phyloP scores from a whole-genome alignment of 2,113 vertebrate genomes.

The Neodontobutis hainanensis region DNA sequence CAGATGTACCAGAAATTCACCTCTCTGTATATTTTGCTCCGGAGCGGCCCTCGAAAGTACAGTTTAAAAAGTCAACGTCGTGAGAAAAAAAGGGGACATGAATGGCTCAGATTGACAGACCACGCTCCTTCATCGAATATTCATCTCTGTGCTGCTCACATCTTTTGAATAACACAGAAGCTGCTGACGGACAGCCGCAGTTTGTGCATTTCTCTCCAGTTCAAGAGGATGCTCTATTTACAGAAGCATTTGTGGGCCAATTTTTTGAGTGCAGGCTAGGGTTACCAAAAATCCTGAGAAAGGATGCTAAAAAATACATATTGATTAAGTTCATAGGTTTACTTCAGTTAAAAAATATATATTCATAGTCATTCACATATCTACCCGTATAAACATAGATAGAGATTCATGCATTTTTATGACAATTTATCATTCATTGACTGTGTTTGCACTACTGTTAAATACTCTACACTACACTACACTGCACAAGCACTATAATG shows the following conservation, averaged over 20 bases:
- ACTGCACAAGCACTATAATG: too few species aligned
- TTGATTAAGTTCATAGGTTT: too few species aligned
- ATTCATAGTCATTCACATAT: too few species aligned
- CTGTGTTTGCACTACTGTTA: too few species aligned
- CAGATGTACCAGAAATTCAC: not conserved
- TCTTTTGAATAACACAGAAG: conserved; percentile 63
- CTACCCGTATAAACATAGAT: too few species aligned
- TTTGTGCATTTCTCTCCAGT: conserved; percentile 21
- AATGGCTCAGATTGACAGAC: conserved; percentile 61
- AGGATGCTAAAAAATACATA: too few species aligned
- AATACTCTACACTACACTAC: too few species aligned
- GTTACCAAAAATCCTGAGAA: too few species aligned
- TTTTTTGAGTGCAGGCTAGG: conserved; percentile 5
- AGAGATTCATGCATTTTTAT: too few species aligned
- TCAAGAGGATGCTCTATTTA: conserved; percentile 36
- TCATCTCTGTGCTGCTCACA: conserved; percentile 55
- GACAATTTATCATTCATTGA: too few species aligned
- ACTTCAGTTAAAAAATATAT: too few species aligned
- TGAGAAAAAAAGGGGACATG: conserved; percentile 56
- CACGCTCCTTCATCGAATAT: conserved; percentile 69
- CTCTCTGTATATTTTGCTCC: not conserved
- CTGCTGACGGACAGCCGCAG: conserved; percentile 61
- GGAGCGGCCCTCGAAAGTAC: conserved; percentile 19
- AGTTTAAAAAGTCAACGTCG: conserved; percentile 22
- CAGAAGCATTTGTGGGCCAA: conserved; percentile 31